Evolutionary conservation across 2,113 vertebrate genomes (phyloP).

Genomic region (Nymphicus hollandicus): DNA sequence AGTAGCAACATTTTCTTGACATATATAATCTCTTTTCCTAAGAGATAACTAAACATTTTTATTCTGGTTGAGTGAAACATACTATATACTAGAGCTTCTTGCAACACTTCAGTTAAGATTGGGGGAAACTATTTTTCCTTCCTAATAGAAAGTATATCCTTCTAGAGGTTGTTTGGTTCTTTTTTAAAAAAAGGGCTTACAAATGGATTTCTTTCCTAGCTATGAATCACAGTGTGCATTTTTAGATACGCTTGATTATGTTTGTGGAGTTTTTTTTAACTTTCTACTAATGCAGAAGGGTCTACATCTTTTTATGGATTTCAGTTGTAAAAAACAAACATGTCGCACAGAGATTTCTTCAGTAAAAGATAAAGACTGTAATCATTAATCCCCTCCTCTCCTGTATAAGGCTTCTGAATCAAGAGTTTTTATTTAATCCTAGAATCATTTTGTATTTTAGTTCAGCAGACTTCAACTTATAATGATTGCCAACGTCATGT

Average conservation of each 20-base stretch:
- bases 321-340: neutral
- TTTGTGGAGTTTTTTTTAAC: neutral
- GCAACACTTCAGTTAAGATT: neutral
- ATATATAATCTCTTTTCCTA: neutral
- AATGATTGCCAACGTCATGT: neutral
- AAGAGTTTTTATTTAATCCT: neutral
- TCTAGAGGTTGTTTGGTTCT: neutral
- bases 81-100: neutral
- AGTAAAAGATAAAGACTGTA: neutral
- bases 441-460: neutral
- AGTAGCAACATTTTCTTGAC: neutral
- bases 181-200: neutral
- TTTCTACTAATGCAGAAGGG: neutral
- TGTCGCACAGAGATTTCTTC: neutral
- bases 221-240: neutral
- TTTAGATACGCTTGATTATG: neutral
- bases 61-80: neutral
- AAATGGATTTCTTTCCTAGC: neutral
- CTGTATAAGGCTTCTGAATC: neutral
- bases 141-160: neutral
- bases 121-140: neutral
- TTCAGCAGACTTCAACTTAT: neutral
- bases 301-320: neutral
- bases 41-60: neutral
- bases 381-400: neutral